Evolutionary conservation across 1,140 invertebrate genomes (phyloP), one percentile per base, ranked within the genome.

Genomic region (Rhopalosiphum maidis): DNA sequence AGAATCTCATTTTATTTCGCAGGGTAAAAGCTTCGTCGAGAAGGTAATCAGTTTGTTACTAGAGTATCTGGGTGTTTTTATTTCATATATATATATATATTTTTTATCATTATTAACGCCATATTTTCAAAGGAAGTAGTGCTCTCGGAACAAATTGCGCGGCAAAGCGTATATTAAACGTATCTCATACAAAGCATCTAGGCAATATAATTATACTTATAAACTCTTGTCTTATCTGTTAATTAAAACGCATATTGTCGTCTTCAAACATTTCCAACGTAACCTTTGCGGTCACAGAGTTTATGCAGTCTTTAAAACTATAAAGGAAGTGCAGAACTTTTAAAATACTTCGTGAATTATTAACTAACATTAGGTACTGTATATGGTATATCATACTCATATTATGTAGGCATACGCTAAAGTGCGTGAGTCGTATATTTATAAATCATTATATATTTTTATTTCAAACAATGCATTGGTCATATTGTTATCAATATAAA

Each of bases 31-130:
- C n/a, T 43, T 68, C 25, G 37, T 54, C 89, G 21, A 43, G 35
- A 90, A 68, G 55, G 2, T 89, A 89, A 89, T 89, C 88, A 89
- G 88, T 89, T 89, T 22, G 51, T 89, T 54, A 41, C 1, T 89
- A 41, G 22, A 89, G 7, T 22, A 89, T 35, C 6, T 35, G 25
- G 0, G 35, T 89, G n/a, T 55, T 37, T 41, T 55, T 89, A 37
- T 15, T 55, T 89, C 21, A 55, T 55, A 1, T 89, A 54, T 37
- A 21, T 48, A 55, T 55, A 1, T 89, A 54, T 37, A 21, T 48
- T 54, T 21, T 37, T 54, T 55, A n/a, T 89, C 30, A 15, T 89
- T 37, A 48, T 51, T 23, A 46, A 86, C 86, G 7, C 5, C 18
- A 87, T 51, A 87, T 87, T 87, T 87, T n/a, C 30, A 87, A 87